phyloP scores from a whole-genome alignment of 1,140 invertebrate genomes.

The Drosophila ambigua region DNA sequence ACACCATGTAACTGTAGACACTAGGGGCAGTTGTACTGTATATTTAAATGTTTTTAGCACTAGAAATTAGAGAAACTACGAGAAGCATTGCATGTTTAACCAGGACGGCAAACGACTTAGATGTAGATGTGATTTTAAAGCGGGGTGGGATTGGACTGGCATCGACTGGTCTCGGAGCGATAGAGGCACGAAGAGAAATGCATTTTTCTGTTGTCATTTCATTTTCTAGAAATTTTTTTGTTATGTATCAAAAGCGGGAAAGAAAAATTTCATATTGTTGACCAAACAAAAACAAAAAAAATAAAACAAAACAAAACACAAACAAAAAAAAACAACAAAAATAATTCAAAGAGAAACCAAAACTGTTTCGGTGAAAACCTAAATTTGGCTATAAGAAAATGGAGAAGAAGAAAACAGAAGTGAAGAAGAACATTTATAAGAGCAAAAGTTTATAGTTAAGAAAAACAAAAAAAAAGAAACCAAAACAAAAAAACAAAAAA shows the following conservation, averaged over 20 bases:
- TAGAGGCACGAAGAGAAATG: constrained; percentile 55
- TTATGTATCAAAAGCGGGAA: constrained; percentile 34
- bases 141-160: constrained; percentile 32
- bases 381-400: constrained; percentile 70
- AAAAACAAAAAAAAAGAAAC: constrained; percentile 29
- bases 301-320: constrained; percentile 28
- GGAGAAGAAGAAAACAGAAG: constrained; percentile 36
- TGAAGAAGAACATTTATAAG: constrained; percentile 55
- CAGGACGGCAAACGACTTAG: constrained; percentile 57
- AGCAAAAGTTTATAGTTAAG: constrained; percentile 55
- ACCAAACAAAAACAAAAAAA: constrained; percentile 62
- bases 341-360: constrained; percentile 17
- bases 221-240: constrained; percentile 57
- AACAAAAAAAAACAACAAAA: constrained; percentile 8
- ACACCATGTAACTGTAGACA: constrained; percentile 31
- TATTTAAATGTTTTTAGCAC: constrained; percentile 80
- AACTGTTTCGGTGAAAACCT: constrained; percentile 44
- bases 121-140: constrained; percentile 79
- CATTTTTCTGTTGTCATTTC: constrained; percentile 75
- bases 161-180: constrained; percentile 32
- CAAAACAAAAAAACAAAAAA: constrained; percentile 47
- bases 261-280: constrained; percentile 72
- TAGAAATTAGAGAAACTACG: constrained; percentile 72
- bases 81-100: constrained; percentile 35
- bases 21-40: constrained; percentile 42